A percentile compares a stretch with the other conserved stretches of the same genome.
phyloP scores from a whole-genome alignment of 2,113 vertebrate genomes.

The Corynorhinus townsendii region DNA sequence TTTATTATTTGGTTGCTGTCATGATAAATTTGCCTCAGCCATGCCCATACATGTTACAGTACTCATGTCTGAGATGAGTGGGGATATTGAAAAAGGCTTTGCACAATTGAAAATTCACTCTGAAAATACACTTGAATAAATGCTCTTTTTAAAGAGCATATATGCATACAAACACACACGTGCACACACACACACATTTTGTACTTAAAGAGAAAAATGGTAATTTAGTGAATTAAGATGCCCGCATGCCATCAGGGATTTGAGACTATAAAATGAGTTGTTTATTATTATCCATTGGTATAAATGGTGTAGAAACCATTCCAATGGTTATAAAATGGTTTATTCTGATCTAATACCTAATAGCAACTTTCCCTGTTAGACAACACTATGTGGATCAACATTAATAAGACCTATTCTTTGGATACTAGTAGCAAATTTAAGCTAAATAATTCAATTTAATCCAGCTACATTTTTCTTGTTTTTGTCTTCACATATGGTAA shows the following conservation, averaged over 20 bases:
- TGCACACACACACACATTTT: not conserved
- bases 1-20: conserved; percentile 82
- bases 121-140: conserved; percentile 39
- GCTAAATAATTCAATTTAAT: not conserved
- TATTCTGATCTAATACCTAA: not conserved
- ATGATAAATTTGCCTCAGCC: conserved; percentile 77
- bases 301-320: not conserved
- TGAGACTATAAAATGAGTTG: not conserved
- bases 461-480: not conserved
- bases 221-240: not conserved
- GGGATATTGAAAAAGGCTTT: conserved; percentile 43
- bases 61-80: conserved; percentile 67
- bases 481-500: not conserved
- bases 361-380: not conserved
- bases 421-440: not conserved
- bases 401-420: not conserved
- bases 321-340: not conserved
- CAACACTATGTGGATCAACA: not conserved
- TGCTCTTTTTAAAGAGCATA: not conserved
- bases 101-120: conserved; percentile 63
- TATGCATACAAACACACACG: not conserved
- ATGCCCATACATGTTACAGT: conserved; percentile 55
- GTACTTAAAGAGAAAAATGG: not conserved
- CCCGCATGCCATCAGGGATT: not conserved
- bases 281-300: not conserved